A percentile compares a stretch with the other conserved stretches of the same genome.
phyloP scores from a whole-genome alignment of 2,888 invertebrate genomes.

The Lasioglossum pauxillum region DNA sequence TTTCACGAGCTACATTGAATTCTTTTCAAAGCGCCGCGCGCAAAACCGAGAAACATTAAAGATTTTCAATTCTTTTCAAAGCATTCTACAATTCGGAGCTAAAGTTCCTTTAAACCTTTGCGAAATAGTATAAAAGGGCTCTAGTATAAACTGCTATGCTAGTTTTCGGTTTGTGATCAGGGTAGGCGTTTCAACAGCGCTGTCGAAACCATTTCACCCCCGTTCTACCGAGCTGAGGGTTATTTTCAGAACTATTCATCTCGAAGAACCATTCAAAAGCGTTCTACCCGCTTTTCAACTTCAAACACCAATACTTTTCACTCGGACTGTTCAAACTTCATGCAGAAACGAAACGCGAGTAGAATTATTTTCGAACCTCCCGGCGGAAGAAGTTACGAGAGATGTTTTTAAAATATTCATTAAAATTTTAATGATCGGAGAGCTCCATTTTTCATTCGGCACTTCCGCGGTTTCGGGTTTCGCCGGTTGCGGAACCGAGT shows the following conservation, averaged over 20 bases:
- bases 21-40: background rate
- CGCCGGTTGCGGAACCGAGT: background rate
- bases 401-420: background rate
- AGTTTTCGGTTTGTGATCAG: background rate
- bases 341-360: background rate
- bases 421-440: background rate
- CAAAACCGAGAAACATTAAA: background rate
- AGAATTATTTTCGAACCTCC: background rate
- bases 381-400: background rate
- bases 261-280: constrained; percentile 3
- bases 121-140: background rate
- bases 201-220: background rate
- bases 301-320: background rate
- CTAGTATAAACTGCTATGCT: background rate
- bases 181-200: background rate
- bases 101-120: background rate
- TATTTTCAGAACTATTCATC: constrained; percentile 15
- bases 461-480: background rate
- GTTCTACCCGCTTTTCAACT: background rate
- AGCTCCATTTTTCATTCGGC: background rate
- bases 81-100: background rate
- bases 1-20: background rate
- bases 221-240: background rate
- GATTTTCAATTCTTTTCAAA: background rate
- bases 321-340: background rate